These are phyloP conservation scores for Theocolax elegans DNA, from an alignment of 1,140 invertebrate species.

Conservation along the genomic window DNA sequence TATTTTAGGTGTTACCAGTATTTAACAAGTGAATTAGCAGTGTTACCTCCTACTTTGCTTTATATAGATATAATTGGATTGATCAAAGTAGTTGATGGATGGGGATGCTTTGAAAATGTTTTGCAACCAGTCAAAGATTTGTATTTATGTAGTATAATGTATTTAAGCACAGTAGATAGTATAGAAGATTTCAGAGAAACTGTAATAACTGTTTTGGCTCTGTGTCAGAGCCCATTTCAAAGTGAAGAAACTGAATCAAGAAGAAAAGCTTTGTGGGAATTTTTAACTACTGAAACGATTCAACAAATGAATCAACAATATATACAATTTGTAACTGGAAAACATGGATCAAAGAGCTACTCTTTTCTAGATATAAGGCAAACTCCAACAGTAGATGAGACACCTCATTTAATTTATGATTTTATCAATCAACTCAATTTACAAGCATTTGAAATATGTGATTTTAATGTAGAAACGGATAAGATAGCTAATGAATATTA, in stretches of 20 bases:
- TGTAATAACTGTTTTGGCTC: slow-evolving; percentile 18
- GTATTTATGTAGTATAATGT: slow-evolving; percentile 37
- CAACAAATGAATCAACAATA: slow-evolving; percentile 34
- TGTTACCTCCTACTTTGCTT: slow-evolving; percentile 33
- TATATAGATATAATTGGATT: slow-evolving; percentile 25
- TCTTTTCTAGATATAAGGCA: slow-evolving; percentile 15
- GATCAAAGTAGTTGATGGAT: slow-evolving; percentile 31
- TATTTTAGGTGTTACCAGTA: slow-evolving; percentile 30
- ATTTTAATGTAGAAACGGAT: slow-evolving; percentile 23
- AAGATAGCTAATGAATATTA: slow-evolving; percentile 31
- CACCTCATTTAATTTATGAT: slow-evolving; percentile 24
- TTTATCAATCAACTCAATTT: slow-evolving; percentile 31
- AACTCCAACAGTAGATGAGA: background rate
- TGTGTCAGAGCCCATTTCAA: slow-evolving; percentile 36
- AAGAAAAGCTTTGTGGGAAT: slow-evolving; percentile 4
- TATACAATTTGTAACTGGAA: slow-evolving; percentile 21
- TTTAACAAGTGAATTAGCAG: slow-evolving; percentile 11
- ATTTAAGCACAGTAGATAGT: slow-evolving; percentile 28
- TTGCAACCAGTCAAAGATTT: slow-evolving; percentile 37
- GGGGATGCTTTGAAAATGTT: slow-evolving; percentile 33
- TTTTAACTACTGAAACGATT: slow-evolving; percentile 28
- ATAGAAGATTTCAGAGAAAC: slow-evolving; percentile 23
- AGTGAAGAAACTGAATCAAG: slow-evolving; percentile 20
- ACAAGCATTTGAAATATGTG: slow-evolving; percentile 25
- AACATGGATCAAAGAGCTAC: slow-evolving; percentile 16